Percentiles rank a stretch among this genome's conserved stretches.
These are phyloP conservation scores for Nibea albiflora DNA, from an alignment of 2,113 vertebrate species.

Conservation along the genomic window DNA sequence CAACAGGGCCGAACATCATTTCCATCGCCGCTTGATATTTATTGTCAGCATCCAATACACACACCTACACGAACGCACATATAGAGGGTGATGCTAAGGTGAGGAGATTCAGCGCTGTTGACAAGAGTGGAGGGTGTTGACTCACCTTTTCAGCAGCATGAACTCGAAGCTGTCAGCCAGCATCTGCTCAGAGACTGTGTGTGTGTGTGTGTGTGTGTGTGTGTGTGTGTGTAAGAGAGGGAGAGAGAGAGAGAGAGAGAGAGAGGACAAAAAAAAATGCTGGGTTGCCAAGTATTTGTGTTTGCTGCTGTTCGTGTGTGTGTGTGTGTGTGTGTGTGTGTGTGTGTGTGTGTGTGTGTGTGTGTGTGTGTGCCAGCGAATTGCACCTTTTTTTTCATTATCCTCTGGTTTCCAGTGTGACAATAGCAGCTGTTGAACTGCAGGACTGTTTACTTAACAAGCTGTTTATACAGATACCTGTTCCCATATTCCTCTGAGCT, in stretches of 20 bases:
- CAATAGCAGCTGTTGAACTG: constrained; percentile 56
- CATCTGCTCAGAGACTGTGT: constrained; percentile 42
- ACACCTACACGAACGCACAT: not conserved
- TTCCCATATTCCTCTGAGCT: constrained; percentile 43
- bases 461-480: constrained; percentile 63
- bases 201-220: constrained; percentile 4
- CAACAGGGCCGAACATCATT: not conserved
- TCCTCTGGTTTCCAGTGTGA: constrained; percentile 27
- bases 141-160: constrained; percentile 37
- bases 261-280: too few relatives aligned
- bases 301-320: constrained; percentile 14
- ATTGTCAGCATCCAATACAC: constrained; percentile 3
- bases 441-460: constrained; percentile 48
- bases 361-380: constrained; percentile 18
- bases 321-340: not conserved
- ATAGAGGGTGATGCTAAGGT: constrained; percentile 27
- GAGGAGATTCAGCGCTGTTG: constrained; percentile 37
- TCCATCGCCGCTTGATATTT: not conserved
- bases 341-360: not conserved
- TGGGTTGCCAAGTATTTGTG: not conserved
- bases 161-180: constrained; percentile 57
- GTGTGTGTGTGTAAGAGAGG: not conserved
- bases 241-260: too few relatives aligned
- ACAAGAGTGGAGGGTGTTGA: constrained; percentile 54
- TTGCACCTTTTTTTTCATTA: constrained; percentile 24